phyloP scores from a whole-genome alignment of 2,888 invertebrate genomes.

The Limulus polyphemus region DNA sequence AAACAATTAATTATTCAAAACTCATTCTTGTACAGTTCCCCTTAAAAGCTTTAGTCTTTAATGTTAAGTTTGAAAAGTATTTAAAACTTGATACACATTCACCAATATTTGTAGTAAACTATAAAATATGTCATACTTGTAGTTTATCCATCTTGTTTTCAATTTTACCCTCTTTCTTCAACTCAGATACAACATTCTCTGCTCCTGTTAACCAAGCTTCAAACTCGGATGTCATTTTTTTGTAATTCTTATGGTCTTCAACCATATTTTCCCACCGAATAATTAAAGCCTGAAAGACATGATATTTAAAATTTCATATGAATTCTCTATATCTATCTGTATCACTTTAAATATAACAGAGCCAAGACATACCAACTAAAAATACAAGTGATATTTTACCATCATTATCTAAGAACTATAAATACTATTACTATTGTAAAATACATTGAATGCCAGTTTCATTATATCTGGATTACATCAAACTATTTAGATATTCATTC shows the following conservation, averaged over 20 bases:
- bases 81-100: no score
- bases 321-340: not conserved
- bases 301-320: not conserved
- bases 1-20: no score
- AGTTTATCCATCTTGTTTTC: slow-evolving; percentile 24
- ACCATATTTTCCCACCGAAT: slow-evolving; percentile 70
- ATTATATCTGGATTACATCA: not conserved
- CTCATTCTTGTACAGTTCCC: no score
- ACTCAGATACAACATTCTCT: slow-evolving; percentile 53
- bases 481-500: no score
- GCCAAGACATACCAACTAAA: no score
- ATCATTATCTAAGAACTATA: no score
- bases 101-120: no score
- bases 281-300: slow-evolving; percentile 52
- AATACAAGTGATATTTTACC: no score
- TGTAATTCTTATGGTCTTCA: slow-evolving; percentile 66
- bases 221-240: slow-evolving; percentile 58
- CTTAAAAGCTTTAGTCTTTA: no score
- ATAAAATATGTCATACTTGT: slow-evolving; percentile 8
- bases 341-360: not conserved
- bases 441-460: not conserved
- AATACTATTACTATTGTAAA: no score
- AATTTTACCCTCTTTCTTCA: slow-evolving; percentile 21
- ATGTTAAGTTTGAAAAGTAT: no score
- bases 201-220: slow-evolving; percentile 63